Percentiles rank a stretch among this genome's conserved stretches.
Conservation (phyloP, 2,888 invertebrate species). For the Chrysolina oricalcia region DNA sequence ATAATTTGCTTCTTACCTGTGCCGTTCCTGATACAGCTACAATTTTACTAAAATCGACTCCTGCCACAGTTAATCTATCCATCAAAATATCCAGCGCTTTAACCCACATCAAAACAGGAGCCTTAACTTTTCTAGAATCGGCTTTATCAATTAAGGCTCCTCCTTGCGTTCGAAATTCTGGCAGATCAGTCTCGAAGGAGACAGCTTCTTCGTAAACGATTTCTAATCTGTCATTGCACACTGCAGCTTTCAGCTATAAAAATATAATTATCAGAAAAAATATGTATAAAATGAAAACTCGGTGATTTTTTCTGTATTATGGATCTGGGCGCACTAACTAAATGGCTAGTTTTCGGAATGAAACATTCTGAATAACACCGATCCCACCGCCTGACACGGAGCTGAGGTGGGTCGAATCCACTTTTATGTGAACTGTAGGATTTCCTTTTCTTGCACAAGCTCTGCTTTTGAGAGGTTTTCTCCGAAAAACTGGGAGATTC, state of each 20-base stretch:
- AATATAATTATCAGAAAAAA: too few species aligned
- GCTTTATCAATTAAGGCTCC: conserved; percentile 75
- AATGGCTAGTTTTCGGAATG: too few species aligned
- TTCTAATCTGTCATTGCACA: conserved; percentile 82
- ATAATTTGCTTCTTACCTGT: conserved; percentile 77
- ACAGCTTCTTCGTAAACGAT: conserved; percentile 87
- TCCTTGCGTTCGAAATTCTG: conserved; percentile 88
- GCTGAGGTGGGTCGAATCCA: too few species aligned
- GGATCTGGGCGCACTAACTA: too few species aligned
- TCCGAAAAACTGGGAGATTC: too few species aligned
- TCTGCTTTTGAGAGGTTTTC: too few species aligned
- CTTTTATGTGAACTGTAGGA: too few species aligned
- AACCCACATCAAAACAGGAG: conserved; percentile 95
- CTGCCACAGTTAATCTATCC: conserved; percentile 86
- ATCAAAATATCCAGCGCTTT: conserved; percentile 94
- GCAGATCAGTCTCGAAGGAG: conserved; percentile 92
- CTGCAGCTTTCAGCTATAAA: conserved; percentile 90
- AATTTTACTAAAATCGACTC: conserved; percentile 89
- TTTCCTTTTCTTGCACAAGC: too few species aligned
- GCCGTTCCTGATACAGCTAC: conserved; percentile 91
- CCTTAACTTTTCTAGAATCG: conserved; percentile 76
- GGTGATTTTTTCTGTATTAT: too few species aligned
- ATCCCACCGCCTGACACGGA: too few species aligned
- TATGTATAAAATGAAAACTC: too few species aligned
- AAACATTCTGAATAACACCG: too few species aligned